A percentile compares a stretch with the other conserved stretches of the same genome.
Conservation (phyloP, 2,113 vertebrate species). For the Psammodynastes pulverulentus region DNA sequence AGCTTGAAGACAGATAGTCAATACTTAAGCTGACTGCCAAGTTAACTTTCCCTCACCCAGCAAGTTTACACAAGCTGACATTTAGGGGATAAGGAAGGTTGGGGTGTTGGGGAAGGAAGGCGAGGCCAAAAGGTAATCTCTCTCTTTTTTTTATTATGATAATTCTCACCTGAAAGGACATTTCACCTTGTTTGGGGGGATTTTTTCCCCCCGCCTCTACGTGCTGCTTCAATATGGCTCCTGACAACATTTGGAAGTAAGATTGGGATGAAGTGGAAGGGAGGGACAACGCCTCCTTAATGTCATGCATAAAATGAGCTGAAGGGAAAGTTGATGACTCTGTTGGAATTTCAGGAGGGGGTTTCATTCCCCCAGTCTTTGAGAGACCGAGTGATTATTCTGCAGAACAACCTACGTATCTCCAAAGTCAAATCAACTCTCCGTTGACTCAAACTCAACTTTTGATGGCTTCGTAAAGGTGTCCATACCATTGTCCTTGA, state of each 20-base stretch:
- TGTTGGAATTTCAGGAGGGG: neutral
- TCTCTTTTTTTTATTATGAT: conserved; percentile 24
- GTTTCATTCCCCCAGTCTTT: neutral
- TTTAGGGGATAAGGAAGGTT: conserved; percentile 19
- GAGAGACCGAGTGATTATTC: neutral
- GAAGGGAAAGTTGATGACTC: neutral
- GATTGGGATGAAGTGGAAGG: neutral
- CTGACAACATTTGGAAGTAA: neutral
- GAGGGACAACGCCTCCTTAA: neutral
- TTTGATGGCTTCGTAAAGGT: neutral
- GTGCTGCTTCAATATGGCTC: neutral
- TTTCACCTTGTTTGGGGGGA: neutral
- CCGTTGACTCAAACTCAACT: neutral
- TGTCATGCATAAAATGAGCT: neutral
- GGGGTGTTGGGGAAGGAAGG: conserved; percentile 28
- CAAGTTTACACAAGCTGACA: conserved; percentile 70
- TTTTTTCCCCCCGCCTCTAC: neutral
- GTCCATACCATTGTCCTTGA: neutral
- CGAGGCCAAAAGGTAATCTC: conserved; percentile 29
- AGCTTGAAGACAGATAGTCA: conserved; percentile 84
- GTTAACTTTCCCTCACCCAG: conserved; percentile 75
- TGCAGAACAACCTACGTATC: neutral
- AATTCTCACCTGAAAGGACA: conserved; percentile 56
- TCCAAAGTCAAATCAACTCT: neutral
- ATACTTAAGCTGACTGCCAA: conserved; percentile 81